Evolutionary conservation across 1,140 invertebrate species (phyloP), one percentile per base, ranked within the genome.

Genomic region (Aphis gossypii): DNA sequence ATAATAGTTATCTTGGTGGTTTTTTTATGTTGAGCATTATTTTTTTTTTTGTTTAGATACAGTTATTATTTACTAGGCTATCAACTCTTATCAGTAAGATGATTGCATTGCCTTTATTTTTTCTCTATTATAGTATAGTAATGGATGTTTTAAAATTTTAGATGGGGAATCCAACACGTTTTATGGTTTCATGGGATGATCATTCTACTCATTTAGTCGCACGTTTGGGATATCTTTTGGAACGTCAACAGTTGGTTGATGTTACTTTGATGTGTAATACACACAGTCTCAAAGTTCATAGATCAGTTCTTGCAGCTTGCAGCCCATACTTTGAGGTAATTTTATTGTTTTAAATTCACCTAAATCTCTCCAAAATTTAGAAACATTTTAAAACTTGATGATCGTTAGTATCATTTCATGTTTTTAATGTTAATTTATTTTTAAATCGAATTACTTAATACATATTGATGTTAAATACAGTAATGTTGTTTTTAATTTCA

Each of bases 251-350:
- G 94, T 95, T 96, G 94, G 95, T 96, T 89, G 96, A 97, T 95
- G 95, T 96, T 94, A 96, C 96, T 60, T 95, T 96, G 25, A 96
- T 96, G 94, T 96, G 96, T 94, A 96, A 96, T 94, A 96, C 96
- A 92, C 96, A 96, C 94, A 96, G 96, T 91, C 95, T 96, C 35
- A 95, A 96, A 95, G 96, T 96, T 94, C 96, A 96, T 94, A 95
- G 96, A 94, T 95, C 96, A 68, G 96, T 97, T 83, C 95, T 97
- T 54, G 96, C 96, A 91, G 96, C 96, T 46, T 96, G 96, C 95
- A 97, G 96, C 94, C 96, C 96, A 94, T 97, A 97, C 94, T 97
- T 97, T 95, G 96, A 96, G 95, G 96, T 96, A 95, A 93, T 94
- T 90, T 84, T 87, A 38, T 92, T 87, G 18, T 87, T 87, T 30